Base-by-base conservation (phyloP, 1,140 invertebrate genomes). In the Sycophaga agraensis region DNA sequence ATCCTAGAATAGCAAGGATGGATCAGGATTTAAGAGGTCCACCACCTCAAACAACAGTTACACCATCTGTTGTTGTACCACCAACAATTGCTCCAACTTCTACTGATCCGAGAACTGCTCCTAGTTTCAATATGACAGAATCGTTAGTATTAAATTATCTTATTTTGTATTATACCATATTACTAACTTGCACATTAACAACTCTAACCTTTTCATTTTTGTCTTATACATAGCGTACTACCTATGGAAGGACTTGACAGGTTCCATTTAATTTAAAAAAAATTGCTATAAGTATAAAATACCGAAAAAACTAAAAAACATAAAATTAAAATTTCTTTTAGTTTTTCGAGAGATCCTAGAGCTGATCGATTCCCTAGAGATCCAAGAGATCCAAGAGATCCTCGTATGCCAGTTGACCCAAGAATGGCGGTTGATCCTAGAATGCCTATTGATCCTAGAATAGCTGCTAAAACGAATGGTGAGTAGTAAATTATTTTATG, bases 301-400 rank as follows among this genome's bases (percentile, higher is more conserved):
- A n/a, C n/a, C n/a, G n/a, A n/a, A n/a, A n/a, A n/a, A n/a, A n/a
- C n/a, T n/a, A n/a, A n/a, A n/a, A n/a, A n/a, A n/a, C n/a, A n/a
- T n/a, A n/a, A n/a, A n/a, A 19, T 34, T 54, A 26, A 55, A 21
- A 45, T 42, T 50, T 54, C 51, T n/a, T n/a, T 50, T 63, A 66
- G 57, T 16, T 66, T 69, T 59, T 61, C 49, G 19, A 67, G 81
- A 49, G 84, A 86, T 71, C 82, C 81, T 39, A 80, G 83, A 72
- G 82, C 73, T 71, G 86, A 81, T 22, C 68, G 79, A 72, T 80
- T 81, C 73, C 77, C 79, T 39, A 78, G 84, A 63, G 86, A 89
- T 78, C 84, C 85, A 1, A 81, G 86, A 14, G 88, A 90, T 78
- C 87, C 88, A 2, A 80, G 89, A 51, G 86, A 89, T 70, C 82